Percentiles rank a stretch among this genome's conserved stretches.
Conservation (phyloP, 2,797 vertebrate species). For the Synanceia verrucosa region DNA sequence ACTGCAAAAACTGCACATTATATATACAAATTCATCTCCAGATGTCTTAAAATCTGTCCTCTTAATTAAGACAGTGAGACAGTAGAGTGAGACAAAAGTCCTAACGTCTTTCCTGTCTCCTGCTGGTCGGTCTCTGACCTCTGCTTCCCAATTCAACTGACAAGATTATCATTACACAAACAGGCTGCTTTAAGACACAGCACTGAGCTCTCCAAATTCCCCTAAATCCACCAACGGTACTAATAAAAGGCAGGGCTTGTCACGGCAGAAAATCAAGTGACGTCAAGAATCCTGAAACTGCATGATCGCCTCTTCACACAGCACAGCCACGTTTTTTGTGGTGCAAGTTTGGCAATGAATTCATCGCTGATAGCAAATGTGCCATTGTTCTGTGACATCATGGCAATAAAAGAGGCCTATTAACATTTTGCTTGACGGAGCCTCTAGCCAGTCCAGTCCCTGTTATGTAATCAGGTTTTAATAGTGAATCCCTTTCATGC, state of each 20-base stretch:
- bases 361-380: conserved; percentile 39
- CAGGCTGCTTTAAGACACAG: neutral
- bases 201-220: conserved; percentile 18
- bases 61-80: conserved; percentile 18
- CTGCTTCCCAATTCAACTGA: neutral
- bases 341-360: conserved; percentile 23
- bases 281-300: conserved; percentile 2
- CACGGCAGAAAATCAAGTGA: conserved; percentile 26
- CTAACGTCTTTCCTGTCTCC: too few relatives aligned
- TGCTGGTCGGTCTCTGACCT: neutral
- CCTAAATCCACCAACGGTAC: conserved; percentile 6
- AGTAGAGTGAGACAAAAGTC: neutral
- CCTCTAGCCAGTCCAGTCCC: conserved; percentile 41
- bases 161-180: conserved; percentile 11
- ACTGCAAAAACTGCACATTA: neutral
- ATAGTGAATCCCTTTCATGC: conserved; percentile 54
- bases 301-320: neutral
- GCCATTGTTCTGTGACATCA: conserved; percentile 40
- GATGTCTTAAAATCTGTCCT: neutral
- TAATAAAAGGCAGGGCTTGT: conserved; percentile 1
- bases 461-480: conserved; percentile 55
- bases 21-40: neutral
- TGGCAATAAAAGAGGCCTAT: conserved; percentile 30
- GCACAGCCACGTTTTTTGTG: conserved; percentile 5
- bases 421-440: conserved; percentile 25